Conservation (phyloP, 64 coral and sea anemone species). For the Trachythela sp. region DNA sequence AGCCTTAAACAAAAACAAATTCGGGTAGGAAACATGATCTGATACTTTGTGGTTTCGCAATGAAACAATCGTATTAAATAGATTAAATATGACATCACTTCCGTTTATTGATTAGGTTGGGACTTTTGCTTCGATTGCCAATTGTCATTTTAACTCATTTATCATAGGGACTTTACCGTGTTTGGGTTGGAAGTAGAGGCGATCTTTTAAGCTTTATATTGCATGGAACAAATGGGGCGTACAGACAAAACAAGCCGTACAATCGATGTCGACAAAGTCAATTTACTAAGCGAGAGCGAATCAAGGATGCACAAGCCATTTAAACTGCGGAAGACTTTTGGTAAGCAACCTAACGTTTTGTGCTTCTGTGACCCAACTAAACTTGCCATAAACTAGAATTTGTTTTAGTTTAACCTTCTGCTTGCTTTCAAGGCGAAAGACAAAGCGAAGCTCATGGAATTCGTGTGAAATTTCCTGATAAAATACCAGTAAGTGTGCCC, state of each 20-base stretch:
- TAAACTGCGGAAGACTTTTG: slow-evolving; percentile 92
- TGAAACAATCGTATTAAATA: not conserved
- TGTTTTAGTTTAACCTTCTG: not conserved
- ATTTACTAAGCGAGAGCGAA: slow-evolving; percentile 45
- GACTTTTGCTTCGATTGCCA: not conserved
- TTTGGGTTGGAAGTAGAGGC: not conserved
- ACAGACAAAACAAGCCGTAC: not conserved
- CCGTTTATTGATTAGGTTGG: not conserved
- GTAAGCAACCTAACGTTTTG: slow-evolving; percentile 52
- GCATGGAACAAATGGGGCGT: not conserved
- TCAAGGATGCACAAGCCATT: slow-evolving; percentile 76
- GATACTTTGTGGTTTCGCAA: not conserved
- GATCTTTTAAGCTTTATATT: not conserved
- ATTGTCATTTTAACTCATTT: not conserved
- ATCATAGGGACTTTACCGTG: not conserved
- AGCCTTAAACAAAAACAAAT: not conserved
- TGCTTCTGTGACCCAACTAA: not conserved
- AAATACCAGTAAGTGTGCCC: slow-evolving; percentile 95
- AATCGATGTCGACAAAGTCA: not conserved
- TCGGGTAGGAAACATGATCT: not conserved
- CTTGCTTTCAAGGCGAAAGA: not conserved
- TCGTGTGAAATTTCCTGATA: slow-evolving; percentile 89
- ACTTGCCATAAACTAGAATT: not conserved
- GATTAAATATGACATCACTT: not conserved
- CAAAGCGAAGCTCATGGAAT: slow-evolving; percentile 81